Base-by-base conservation (phyloP, 1,140 invertebrate species). In the Drosophila ogumai region DNA sequence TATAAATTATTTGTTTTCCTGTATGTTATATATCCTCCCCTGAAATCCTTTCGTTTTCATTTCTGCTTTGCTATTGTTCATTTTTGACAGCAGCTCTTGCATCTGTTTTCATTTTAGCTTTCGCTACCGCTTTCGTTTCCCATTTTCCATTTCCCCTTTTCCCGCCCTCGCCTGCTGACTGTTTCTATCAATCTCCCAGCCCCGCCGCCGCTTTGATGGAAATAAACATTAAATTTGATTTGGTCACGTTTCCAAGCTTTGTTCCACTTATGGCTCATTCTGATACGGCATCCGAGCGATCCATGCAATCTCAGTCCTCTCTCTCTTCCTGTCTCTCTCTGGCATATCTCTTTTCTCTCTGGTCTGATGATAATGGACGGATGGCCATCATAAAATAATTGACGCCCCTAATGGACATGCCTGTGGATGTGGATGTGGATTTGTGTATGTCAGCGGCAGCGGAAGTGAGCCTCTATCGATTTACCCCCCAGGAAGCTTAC, bases 201-300 rank as follows among this genome's bases (percentile, higher is more conserved):
- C 32, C 52, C 19, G 13, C 31, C 31, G 44, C 41, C 34, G 40
- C 66, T 59, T 69, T 73, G 67, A 79, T 81, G 78, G 78, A 56
- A 76, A 64, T 81, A 74, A 69, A 74, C 90, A 91, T 91, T 90
- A 90, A 90, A 90, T 91, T 91, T 91, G 90, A 91, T 91, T 91
- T 91, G 90, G 90, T 91, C 90, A 91, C 90, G 90, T 91, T 87
- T 69, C 58, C 75, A 60, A 91, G 90, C 90, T 91, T 91, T 91
- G 90, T 87, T 91, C 90, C 90, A 91, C 90, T 91, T 91, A 91
- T 91, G 85, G 90, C 85, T 90, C 84, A 91, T 90, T 91, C 82
- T 77, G 72, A 73, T 72, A 55, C 52, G 36, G 41, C 32, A 57
- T 54, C 46, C 54, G 17, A 28, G 47, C 44, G 69, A 74, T 82